Base-by-base conservation (phyloP, 2,888 invertebrate species). In the Spialia ferax region DNA sequence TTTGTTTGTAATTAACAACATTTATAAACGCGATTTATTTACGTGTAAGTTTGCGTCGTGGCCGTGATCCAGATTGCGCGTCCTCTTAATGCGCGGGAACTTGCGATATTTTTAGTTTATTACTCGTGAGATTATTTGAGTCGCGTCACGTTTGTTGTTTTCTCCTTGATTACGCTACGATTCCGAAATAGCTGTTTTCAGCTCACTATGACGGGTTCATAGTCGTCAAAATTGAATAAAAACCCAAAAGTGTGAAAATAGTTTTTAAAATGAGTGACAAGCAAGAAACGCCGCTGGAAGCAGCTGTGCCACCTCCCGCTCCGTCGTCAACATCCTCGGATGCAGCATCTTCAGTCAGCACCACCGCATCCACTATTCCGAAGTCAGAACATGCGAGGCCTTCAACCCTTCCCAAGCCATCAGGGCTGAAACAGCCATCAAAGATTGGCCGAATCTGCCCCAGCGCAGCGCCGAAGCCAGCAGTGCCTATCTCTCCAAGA, bases 371-470 rank as follows among this genome's bases (percentile, higher is more conserved):
- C 38, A 75, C 75, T 56, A 69, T 75, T 48, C 68, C 74, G 45
- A 69, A 70, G 67, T 69, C 79, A 32, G 87, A 86, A 73, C 74
- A 82, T 64, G 77, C 78, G 68, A 83, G 92, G 74, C 93, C 92
- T 29, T 81, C 91, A 70, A 86, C 88, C 42, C 79, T 93, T 70
- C 87, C 93, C 22, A 95, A 95, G 79, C 94, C 95, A 69, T 95
- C 96, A 18, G 95, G 95, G 67, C 84, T 96, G 73, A 95, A 95
- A 77, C 95, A 92, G 61, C 96, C 96, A 5, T 94, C 95, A 54
- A 96, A 96, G 87, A 96, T 96, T 79, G 96, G 96, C 69, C 89
- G 96, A 74, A 94, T 95, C 45, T 96, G 96, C 78, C 94, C 95
- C 74, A 94, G 95, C 66, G 90, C 94, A 70, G 91, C 95, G 70